Evolutionary conservation across 1,140 invertebrate species (phyloP), one percentile per base, ranked within the genome.

Genomic region (Drosophila nigrodunni): DNA sequence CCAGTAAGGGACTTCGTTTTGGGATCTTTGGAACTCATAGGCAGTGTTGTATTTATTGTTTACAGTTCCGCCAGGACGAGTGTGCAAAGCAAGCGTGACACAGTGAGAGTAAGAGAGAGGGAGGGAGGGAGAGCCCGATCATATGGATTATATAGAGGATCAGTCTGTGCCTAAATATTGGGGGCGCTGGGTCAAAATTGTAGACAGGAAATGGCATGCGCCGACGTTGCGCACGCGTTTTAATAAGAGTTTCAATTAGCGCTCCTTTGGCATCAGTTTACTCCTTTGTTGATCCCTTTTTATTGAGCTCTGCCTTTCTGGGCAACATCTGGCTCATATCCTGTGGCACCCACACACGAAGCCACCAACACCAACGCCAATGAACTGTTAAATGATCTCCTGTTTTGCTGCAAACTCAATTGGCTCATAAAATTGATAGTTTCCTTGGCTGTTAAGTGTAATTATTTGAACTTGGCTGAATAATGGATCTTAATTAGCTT

Each of bases 21-120:
- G 25, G 25, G 25, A 25, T 25, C 25, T 25, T 25, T 25, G 25
- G 25, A 4, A 4, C 25, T 30, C 25, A 30, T 10, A 61, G 37
- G 35, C 15, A 15, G 11, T n/a, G 18, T 30, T 49, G 44, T 89
- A 89, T 89, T 83, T 88, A 88, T 88, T 88, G 83, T 88, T 88
- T 88, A 89, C 85, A 89, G 85, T 89, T 89, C 85, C 85, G 85
- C 85, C 78, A 89, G 83, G 83, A 78, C 80, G 81, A 80, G 62
- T 70, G 69, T 77, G 75, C 66, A 82, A 78, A 77, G 76, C 68
- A 85, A 74, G 74, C 67, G 57, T 71, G 79, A 77, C 74, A 58
- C 13, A 44, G 13, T 15, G 25, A 66, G 13, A 30, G 44, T 11
- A n/a, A 47, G 41, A 65, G 41, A 25, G 5, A 11, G 9, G 7